These are phyloP conservation scores for Hyalella azteca DNA, from an alignment of 2,888 invertebrate genomes.

Conservation along the genomic window DNA sequence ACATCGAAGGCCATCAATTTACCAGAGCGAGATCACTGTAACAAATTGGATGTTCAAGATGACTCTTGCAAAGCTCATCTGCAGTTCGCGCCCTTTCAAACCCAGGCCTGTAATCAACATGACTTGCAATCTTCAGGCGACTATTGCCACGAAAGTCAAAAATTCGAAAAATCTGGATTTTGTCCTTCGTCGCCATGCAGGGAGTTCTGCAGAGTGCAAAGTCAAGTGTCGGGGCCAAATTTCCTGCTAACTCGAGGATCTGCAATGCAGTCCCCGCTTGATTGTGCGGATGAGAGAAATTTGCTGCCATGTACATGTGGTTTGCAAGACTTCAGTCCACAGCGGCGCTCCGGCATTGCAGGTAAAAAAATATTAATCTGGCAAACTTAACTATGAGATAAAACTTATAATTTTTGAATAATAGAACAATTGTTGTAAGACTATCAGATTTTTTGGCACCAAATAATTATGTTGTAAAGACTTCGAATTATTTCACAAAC, in stretches of 20 bases:
- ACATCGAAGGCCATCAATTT: conserved; percentile 18
- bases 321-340: background rate
- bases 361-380: too few species aligned
- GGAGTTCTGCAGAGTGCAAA: background rate
- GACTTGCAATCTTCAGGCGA: background rate
- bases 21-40: background rate
- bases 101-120: conserved; percentile 18
- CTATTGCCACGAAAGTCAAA: background rate
- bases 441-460: too few species aligned
- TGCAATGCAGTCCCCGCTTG: background rate
- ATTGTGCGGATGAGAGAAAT: background rate
- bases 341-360: conserved; percentile 16
- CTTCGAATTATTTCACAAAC: too few species aligned
- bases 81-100: background rate
- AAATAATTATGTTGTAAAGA: too few species aligned
- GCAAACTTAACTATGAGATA: too few species aligned
- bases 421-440: too few species aligned
- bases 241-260: background rate
- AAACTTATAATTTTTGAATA: too few species aligned
- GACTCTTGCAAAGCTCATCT: conserved; percentile 11
- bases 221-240: background rate
- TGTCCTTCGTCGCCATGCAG: background rate
- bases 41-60: conserved; percentile 5
- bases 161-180: background rate
- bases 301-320: conserved; percentile 5